Conservation (phyloP, 1,140 invertebrate genomes). For the Cecropterus lyciades region DNA sequence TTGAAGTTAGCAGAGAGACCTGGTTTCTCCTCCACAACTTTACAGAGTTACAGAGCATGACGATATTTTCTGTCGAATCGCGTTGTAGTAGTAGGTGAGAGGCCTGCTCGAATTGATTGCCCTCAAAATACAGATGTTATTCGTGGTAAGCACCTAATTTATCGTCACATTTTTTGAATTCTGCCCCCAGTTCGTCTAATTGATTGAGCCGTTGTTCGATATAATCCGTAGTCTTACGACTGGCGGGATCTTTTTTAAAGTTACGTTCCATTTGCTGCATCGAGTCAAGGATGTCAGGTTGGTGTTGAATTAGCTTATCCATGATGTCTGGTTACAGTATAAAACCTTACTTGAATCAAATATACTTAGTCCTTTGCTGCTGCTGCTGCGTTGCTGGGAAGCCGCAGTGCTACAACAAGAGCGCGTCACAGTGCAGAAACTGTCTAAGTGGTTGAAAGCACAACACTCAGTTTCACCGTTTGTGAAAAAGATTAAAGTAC, state of each 20-base stretch:
- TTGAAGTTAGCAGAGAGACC: too few relatives aligned
- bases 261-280: conserved; percentile 14
- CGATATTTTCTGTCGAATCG: too few relatives aligned
- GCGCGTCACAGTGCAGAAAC: too few relatives aligned
- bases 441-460: too few relatives aligned
- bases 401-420: too few relatives aligned
- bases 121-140: not conserved
- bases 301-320: conserved; percentile 1
- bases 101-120: conserved; percentile 4
- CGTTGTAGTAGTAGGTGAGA: not conserved
- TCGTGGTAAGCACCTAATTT: not conserved
- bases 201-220: conserved; percentile 7
- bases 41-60: too few relatives aligned
- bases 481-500: too few relatives aligned
- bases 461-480: too few relatives aligned
- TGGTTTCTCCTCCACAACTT: too few relatives aligned
- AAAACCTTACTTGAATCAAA: too few relatives aligned
- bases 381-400: too few relatives aligned
- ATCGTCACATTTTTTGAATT: not conserved
- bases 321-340: not conserved
- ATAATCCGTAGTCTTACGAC: conserved; percentile 14
- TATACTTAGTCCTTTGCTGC: too few relatives aligned
- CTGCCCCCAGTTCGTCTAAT: not conserved
- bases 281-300: not conserved
- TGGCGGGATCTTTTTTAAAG: conserved; percentile 12